Base-by-base conservation (phyloP, 2,888 invertebrate genomes). In the Oeneis ivallda region DNA sequence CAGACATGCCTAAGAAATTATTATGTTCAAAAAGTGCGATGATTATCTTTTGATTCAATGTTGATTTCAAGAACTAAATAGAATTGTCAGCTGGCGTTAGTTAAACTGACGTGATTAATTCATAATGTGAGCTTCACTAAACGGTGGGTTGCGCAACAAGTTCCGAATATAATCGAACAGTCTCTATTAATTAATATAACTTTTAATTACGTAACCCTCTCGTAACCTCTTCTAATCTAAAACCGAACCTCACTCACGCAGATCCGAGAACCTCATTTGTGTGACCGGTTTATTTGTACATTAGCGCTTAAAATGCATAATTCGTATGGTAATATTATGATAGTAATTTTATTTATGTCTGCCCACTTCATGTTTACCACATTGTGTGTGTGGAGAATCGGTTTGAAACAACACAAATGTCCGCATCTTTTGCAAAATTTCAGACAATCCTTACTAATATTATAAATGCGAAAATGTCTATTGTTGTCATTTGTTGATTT, bases 61-160 rank as follows among this genome's bases (percentile, higher is more conserved):
- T n/a, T n/a, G 26, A 26, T 2, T 26, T 26, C 57, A 65, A n/a
- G n/a, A n/a, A 66, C 52, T 67, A 64, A 68, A 68, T 68, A 53
- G 59, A 68, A 70, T 70, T 70, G 69, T 69, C 64, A 71, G 70
- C 56, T 41, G 13, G 57, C 54, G 70, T 70, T 67, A 68, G 70
- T 72, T 69, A 64, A 60, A 69, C 66, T 66, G 69, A 68, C 69
- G 49, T 71, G 67, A 66, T 67, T 71, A 72, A 72, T 67, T 69
- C 66, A 72, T 62, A 66, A 32, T 53, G 47, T 50, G 61, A 67
- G 65, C 64, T 67, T 64, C 54, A 62, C 62, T 66, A 69, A 69
- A 70, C 64, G 67, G 67, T 61, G 62, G 67, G 37, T 72, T 69
- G 62, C 64, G 65, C 53, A 72, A 72, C 50, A 2, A 45, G 68